These are phyloP conservation scores for Sinocyclocheilus anshuiensis DNA, from an alignment of 2,113 vertebrate genomes.

Conservation along the genomic window DNA sequence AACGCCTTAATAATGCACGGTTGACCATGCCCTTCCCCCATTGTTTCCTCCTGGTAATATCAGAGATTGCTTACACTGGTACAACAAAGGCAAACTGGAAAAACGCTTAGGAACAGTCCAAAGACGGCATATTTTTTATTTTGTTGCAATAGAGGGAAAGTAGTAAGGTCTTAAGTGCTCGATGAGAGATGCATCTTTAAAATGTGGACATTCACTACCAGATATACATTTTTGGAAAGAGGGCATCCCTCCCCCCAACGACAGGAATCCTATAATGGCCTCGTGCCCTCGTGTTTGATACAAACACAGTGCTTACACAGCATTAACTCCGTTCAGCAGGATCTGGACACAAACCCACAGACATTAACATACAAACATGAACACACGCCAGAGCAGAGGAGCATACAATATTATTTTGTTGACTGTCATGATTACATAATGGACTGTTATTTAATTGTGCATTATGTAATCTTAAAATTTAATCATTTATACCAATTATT, in stretches of 20 bases:
- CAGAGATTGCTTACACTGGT: background rate
- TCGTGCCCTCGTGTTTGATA: background rate
- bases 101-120: background rate
- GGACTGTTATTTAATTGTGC: background rate
- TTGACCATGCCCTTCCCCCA: conserved; percentile 11
- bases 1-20: conserved; percentile 36
- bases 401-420: background rate
- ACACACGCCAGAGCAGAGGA: background rate
- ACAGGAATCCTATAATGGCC: conserved; percentile 44
- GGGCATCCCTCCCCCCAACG: background rate
- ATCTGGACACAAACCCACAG: background rate
- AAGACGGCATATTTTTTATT: background rate
- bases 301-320: conserved; percentile 17
- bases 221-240: conserved; percentile 17
- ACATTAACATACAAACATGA: background rate
- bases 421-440: background rate
- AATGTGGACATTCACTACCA: background rate
- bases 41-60: background rate
- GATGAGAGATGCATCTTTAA: conserved; percentile 2
- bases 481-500: background rate
- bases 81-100: background rate
- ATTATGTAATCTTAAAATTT: background rate
- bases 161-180: background rate
- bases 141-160: background rate
- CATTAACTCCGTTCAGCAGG: background rate